Evolutionary conservation across 2,113 vertebrate species (phyloP).

Genomic region (Gavia stellata): DNA sequence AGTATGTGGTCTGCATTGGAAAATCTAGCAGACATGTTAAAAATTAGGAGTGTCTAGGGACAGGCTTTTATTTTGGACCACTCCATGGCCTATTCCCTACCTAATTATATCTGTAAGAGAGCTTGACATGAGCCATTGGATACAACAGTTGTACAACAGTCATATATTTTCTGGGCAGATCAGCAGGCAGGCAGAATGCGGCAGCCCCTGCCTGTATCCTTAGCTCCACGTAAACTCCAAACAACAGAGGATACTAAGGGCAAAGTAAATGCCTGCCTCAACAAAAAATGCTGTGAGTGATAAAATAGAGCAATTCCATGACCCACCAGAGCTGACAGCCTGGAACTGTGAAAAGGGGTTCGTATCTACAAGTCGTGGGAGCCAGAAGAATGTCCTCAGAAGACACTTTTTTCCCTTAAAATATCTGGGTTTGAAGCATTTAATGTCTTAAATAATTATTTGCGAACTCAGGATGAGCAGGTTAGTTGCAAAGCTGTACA

Average conservation of each 20-base stretch:
- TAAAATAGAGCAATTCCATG: background rate
- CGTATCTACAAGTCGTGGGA: background rate
- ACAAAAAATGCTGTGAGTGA: background rate
- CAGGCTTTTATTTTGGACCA: background rate
- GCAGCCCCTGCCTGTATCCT: background rate
- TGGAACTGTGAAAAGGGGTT: background rate
- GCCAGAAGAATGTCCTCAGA: background rate
- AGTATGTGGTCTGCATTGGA: background rate
- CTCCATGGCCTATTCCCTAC: background rate
- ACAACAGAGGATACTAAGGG: background rate
- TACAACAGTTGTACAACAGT: background rate
- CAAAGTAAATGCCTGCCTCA: background rate
- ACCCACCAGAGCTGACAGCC: background rate
- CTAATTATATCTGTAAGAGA: background rate
- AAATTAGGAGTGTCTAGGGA: background rate
- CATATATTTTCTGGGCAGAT: background rate
- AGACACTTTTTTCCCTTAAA: background rate
- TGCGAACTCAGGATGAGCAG: background rate
- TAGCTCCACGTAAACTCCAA: background rate
- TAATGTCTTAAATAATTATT: background rate
- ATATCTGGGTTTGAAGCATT: background rate
- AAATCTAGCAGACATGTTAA: background rate
- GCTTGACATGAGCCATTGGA: background rate
- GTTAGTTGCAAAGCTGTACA: background rate
- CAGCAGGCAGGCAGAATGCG: background rate